A percentile compares a stretch with the other conserved stretches of the same genome.
Conservation (phyloP, 1,140 invertebrate genomes). For the Euwallacea similis region DNA sequence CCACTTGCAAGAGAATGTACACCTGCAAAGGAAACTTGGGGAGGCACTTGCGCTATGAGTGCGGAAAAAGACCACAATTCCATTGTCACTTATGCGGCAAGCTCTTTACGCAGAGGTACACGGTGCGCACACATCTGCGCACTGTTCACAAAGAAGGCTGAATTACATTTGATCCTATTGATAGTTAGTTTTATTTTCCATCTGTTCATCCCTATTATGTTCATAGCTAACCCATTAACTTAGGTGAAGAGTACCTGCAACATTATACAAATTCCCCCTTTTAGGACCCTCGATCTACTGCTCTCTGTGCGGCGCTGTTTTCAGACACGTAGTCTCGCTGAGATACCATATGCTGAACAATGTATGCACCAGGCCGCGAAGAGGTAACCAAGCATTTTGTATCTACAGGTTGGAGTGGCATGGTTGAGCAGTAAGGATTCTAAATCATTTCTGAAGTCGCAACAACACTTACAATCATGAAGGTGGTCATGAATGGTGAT, state of each 20-base stretch:
- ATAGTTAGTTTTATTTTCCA: not conserved
- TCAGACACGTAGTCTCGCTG: constrained; percentile 15
- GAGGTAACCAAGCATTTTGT: constrained; percentile 13
- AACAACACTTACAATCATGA: not conserved
- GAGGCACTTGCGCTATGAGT: constrained; percentile 67
- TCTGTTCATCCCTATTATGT: not conserved
- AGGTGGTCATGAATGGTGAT: too few species aligned
- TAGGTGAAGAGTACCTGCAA: not conserved
- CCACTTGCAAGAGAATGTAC: constrained; percentile 20
- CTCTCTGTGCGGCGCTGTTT: constrained; percentile 11
- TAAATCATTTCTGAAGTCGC: too few species aligned
- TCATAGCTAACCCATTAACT: not conserved
- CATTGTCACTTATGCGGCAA: constrained; percentile 55
- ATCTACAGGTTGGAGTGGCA: not conserved
- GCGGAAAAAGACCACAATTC: constrained; percentile 57
- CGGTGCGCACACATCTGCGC: not conserved
- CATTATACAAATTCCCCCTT: not conserved
- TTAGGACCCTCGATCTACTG: constrained; percentile 9
- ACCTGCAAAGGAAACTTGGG: constrained; percentile 18
- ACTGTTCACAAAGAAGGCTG: not conserved
- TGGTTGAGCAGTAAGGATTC: too few species aligned
- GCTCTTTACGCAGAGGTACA: constrained; percentile 17
- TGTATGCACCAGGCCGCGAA: constrained; percentile 31
- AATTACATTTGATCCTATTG: not conserved
- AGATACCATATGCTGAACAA: constrained; percentile 30